Evolutionary conservation across 2,888 invertebrate species (phyloP).

Genomic region (Auanema sp.): DNA sequence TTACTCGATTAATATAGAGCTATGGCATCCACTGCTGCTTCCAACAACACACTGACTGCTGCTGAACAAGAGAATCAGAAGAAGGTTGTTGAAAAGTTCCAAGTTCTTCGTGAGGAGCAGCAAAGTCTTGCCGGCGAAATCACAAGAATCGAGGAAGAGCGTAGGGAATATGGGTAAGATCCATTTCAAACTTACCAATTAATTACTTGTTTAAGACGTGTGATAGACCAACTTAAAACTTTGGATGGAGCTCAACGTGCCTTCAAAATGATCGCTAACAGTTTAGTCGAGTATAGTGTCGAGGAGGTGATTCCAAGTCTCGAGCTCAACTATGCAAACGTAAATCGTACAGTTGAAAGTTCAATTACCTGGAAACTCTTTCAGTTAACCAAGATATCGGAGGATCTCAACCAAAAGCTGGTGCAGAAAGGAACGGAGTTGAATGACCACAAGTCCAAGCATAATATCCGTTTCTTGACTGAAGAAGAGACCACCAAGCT

Average conservation of each 20-base stretch:
- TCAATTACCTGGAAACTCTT: not conserved
- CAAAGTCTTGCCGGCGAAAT: slow-evolving; percentile 47
- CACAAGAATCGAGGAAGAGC: slow-evolving; percentile 45
- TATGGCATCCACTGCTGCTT: too few species aligned
- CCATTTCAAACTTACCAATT: not conserved
- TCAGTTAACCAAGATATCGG: slow-evolving; percentile 36
- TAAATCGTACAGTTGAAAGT: too few species aligned
- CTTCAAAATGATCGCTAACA: slow-evolving; percentile 50
- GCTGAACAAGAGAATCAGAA: slow-evolving; percentile 46
- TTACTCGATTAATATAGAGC: too few species aligned
- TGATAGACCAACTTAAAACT: slow-evolving; percentile 43
- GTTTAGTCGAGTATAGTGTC: slow-evolving; percentile 49
- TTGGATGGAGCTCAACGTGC: slow-evolving; percentile 46
- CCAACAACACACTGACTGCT: not conserved
- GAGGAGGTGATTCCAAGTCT: slow-evolving; percentile 41
- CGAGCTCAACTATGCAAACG: slow-evolving; percentile 36
- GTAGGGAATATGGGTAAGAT: slow-evolving; percentile 33
- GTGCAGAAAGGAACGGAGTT: slow-evolving; percentile 56
- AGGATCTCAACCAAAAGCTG: slow-evolving; percentile 39
- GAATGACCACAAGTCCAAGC: slow-evolving; percentile 48
- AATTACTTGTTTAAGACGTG: slow-evolving; percentile 28
- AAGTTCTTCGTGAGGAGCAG: slow-evolving; percentile 51
- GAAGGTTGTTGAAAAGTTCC: slow-evolving; percentile 51
- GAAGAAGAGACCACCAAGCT: slow-evolving; percentile 47
- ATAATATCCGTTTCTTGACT: slow-evolving; percentile 53